Conservation (phyloP, 23 tunicate genomes). For the Oikopleura dioica region DNA sequence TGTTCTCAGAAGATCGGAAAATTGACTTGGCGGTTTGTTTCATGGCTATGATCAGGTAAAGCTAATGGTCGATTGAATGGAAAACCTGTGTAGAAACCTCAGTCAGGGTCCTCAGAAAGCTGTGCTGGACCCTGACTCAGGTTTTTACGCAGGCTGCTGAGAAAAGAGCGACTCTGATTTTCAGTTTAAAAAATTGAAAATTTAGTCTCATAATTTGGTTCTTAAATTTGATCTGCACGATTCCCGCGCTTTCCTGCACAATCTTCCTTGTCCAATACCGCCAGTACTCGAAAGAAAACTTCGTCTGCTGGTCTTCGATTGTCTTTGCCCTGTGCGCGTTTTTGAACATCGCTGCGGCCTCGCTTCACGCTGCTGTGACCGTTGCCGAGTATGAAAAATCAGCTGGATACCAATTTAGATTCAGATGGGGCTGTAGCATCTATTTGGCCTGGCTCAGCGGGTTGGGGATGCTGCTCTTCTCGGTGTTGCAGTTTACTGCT, state of each 20-base stretch:
- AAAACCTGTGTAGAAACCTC: too few relatives aligned
- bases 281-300: background rate
- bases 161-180: background rate
- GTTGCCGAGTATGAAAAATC: background rate
- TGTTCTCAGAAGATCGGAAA: background rate
- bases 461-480: background rate
- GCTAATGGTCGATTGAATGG: too few relatives aligned
- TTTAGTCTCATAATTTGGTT: background rate
- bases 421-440: background rate
- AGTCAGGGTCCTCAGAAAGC: too few relatives aligned
- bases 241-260: background rate
- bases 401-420: background rate
- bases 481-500: background rate
- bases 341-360: background rate
- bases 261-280: background rate
- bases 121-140: too few relatives aligned
- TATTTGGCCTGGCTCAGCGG: slow-evolving; percentile 6
- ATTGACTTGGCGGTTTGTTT: too few relatives aligned
- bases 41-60: background rate
- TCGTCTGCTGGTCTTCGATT: background rate
- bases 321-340: background rate
- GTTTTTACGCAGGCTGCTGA: too few relatives aligned
- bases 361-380: background rate
- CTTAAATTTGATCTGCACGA: background rate
- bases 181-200: background rate